phyloP scores from a whole-genome alignment of 2,797 vertebrate genomes.

The Cetoscarus ocellatus region DNA sequence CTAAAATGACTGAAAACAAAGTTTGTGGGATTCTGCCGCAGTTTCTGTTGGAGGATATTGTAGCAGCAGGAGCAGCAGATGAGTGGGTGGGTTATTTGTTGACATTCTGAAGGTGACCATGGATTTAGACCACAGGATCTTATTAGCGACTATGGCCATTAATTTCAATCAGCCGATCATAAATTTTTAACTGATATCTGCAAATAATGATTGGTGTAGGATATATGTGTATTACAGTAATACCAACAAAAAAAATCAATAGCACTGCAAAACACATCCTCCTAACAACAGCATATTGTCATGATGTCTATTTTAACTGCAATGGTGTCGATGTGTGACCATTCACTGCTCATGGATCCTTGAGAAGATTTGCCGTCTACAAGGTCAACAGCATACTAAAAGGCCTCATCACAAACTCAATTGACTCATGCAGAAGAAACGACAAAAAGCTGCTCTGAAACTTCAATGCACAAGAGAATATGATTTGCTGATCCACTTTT shows the following conservation, averaged over 20 bases:
- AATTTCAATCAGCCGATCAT: too few relatives aligned
- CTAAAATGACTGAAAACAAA: too few relatives aligned
- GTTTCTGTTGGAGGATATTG: too few relatives aligned
- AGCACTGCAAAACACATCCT: background rate
- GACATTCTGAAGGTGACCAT: too few relatives aligned
- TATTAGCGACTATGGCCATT: too few relatives aligned
- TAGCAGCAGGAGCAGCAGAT: too few relatives aligned
- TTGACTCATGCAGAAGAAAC: slow-evolving; percentile 6
- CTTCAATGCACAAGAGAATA: slow-evolving; percentile 10
- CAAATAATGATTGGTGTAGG: background rate
- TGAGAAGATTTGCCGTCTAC: background rate
- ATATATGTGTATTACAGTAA: background rate
- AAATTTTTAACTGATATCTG: background rate
- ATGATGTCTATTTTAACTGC: slow-evolving; percentile 2
- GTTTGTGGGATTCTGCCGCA: too few relatives aligned
- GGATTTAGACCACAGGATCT: too few relatives aligned
- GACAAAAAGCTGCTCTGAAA: slow-evolving; percentile 19
- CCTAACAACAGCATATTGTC: background rate
- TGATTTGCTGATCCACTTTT: background rate
- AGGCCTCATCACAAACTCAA: slow-evolving; percentile 13
- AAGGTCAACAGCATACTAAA: slow-evolving; percentile 27
- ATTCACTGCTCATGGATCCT: slow-evolving; percentile 10
- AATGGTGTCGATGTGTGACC: background rate
- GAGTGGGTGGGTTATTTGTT: too few relatives aligned
- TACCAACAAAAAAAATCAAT: background rate